Evolutionary conservation across 2,888 invertebrate species (phyloP), one percentile per base, ranked within the genome.

Genomic region (Lacanobia wlatinum): DNA sequence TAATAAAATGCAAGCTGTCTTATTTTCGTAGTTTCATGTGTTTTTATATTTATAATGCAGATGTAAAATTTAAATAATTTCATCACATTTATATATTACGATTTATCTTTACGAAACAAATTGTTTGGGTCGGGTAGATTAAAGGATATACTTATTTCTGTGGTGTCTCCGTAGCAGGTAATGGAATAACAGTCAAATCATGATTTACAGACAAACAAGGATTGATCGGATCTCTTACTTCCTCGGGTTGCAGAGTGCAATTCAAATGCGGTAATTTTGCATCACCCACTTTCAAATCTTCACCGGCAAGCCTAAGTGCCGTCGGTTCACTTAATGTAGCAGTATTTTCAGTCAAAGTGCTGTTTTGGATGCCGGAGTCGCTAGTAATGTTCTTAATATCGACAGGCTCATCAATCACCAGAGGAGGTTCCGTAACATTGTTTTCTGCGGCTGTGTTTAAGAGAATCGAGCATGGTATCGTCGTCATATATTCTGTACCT

Each of bases 381-480:
- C 52, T 75, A 16, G 84, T 85, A 58, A 61, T 16, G 28, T 85
- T 85, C 34, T 18, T 72, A 16, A 78, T 43, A 72, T 79, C 79
- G 23, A 86, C 89, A 34, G 86, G 80, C 52, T 83, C 77, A 77
- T 90, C 90, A 43, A 74, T 62, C 34, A 81, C 79, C 48, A 86
- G 34, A 28, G 93, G 90, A 23, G 95, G 91, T 84, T 96, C 96
- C n/a, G 96, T 95, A 0, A 95, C 95, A 87, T 95, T 96, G 83
- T 96, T 96, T 87, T 96, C 94, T 48, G 96, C 95, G 23, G 96
- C 96, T 53, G 93, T 90, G 70, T 92, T 96, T 18, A 96, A 87
- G 43, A 96, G 90, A 76, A 92, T 91, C 18, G 96, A 95, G 86
- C 96, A 96, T 28, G 96, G 95, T 82, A 96, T 96, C 14, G 96